Evolutionary conservation across 2,888 invertebrate species (phyloP).

Genomic region (Hylaea fasciaria): DNA sequence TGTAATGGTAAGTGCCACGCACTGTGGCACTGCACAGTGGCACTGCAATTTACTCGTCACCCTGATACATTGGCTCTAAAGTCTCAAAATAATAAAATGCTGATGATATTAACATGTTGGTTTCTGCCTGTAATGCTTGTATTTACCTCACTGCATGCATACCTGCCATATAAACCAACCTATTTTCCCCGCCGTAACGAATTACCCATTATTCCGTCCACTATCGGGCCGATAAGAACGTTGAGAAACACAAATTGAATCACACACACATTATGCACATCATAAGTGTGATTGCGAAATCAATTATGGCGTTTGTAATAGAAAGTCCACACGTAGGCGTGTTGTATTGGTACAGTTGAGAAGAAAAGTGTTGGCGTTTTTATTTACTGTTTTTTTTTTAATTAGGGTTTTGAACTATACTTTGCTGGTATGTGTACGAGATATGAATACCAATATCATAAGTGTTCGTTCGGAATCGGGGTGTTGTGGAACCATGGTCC

Average conservation of each 20-base stretch:
- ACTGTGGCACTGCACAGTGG: too few relatives aligned
- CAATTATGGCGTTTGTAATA: slow-evolving; percentile 59
- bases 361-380: slow-evolving; percentile 20
- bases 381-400: background rate
- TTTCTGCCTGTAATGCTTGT: too few relatives aligned
- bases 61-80: too few relatives aligned
- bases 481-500: too few relatives aligned
- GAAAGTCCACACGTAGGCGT: background rate
- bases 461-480: too few relatives aligned
- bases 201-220: slow-evolving; percentile 22
- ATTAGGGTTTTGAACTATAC: background rate
- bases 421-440: too few relatives aligned
- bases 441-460: too few relatives aligned
- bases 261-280: slow-evolving; percentile 34
- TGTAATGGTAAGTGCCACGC: too few relatives aligned
- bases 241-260: slow-evolving; percentile 37
- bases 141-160: too few relatives aligned
- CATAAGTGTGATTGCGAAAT: slow-evolving; percentile 55
- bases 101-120: too few relatives aligned
- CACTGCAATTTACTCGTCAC: too few relatives aligned
- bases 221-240: slow-evolving; percentile 32
- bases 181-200: slow-evolving; percentile 18
- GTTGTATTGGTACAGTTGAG: slow-evolving; percentile 26
- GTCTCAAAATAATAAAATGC: too few relatives aligned
- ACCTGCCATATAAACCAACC: slow-evolving; percentile 4